These are phyloP conservation scores for Phortica okadai DNA, from an alignment of 2,888 invertebrate species.

Conservation along the genomic window DNA sequence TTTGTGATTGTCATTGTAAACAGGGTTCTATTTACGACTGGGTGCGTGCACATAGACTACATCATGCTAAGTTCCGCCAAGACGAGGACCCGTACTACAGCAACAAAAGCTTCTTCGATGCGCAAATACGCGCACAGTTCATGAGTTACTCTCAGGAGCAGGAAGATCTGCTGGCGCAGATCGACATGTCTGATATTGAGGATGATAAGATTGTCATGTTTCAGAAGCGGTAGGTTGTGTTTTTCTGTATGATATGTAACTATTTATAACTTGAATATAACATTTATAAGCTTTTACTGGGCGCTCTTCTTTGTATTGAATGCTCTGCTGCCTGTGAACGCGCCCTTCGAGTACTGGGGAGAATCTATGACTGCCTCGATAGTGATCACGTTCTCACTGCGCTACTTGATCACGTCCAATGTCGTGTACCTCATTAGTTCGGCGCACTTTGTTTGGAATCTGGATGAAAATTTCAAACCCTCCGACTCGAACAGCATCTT, in stretches of 20 bases:
- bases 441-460: constrained; percentile 84
- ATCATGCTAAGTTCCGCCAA: constrained; percentile 87
- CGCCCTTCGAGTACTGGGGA: constrained; percentile 87
- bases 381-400: constrained; percentile 83
- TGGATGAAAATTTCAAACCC: constrained; percentile 84
- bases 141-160: constrained; percentile 82
- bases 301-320: constrained; percentile 81
- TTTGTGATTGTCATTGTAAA: constrained; percentile 47
- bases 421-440: constrained; percentile 86
- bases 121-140: constrained; percentile 86
- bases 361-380: constrained; percentile 81
- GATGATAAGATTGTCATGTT: constrained; percentile 87
- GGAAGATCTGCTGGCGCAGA: constrained; percentile 80
- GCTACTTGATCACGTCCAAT: constrained; percentile 82
- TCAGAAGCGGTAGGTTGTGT: constrained; percentile 82
- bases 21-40: constrained; percentile 91
- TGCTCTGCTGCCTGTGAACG: constrained; percentile 84
- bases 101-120: constrained; percentile 86
- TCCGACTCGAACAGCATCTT: constrained; percentile 86
- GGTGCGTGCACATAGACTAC: constrained; percentile 88
- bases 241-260: neutral
- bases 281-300: constrained; percentile 82
- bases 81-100: constrained; percentile 89
- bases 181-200: constrained; percentile 89
- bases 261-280: neutral